A percentile compares a stretch with the other conserved stretches of the same genome.
These are phyloP conservation scores for Puntigrus tetrazona DNA, from an alignment of 2,113 vertebrate genomes.

Conservation along the genomic window DNA sequence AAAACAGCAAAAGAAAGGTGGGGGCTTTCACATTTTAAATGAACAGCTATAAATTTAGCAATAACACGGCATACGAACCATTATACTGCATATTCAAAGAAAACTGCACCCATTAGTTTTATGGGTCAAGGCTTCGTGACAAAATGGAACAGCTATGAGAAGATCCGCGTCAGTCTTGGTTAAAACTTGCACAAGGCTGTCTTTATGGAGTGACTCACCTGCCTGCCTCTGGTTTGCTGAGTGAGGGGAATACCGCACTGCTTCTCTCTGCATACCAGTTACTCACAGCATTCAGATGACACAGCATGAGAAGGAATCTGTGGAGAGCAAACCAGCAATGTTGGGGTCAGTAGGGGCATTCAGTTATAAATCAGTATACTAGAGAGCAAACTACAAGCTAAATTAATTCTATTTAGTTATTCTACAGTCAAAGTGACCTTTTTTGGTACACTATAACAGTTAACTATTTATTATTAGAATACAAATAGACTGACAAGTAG, in stretches of 20 bases:
- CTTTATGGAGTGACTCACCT: conserved; percentile 33
- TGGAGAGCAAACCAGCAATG: background rate
- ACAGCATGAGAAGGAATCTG: conserved; percentile 12
- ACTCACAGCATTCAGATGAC: conserved; percentile 14
- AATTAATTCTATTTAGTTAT: background rate
- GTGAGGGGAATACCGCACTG: conserved; percentile 2
- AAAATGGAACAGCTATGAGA: conserved; percentile 19
- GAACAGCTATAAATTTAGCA: conserved; percentile 11
- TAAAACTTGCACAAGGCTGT: conserved; percentile 32
- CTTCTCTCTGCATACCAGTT: conserved; percentile 20
- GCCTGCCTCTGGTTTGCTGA: background rate
- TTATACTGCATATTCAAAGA: conserved; percentile 3
- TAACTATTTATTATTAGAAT: background rate
- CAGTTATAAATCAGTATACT: background rate
- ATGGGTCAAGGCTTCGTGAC: conserved; percentile 6
- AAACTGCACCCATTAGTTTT: conserved; percentile 12
- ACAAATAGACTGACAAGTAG: background rate
- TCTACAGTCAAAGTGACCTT: background rate
- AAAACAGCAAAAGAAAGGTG: background rate
- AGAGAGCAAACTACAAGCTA: background rate
- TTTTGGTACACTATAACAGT: background rate
- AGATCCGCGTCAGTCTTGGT: conserved; percentile 12
- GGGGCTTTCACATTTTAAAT: background rate
- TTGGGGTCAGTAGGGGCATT: background rate
- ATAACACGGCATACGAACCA: background rate